Evolutionary conservation across 2,797 vertebrate genomes (phyloP).

Genomic region (Lophura swinhoii): DNA sequence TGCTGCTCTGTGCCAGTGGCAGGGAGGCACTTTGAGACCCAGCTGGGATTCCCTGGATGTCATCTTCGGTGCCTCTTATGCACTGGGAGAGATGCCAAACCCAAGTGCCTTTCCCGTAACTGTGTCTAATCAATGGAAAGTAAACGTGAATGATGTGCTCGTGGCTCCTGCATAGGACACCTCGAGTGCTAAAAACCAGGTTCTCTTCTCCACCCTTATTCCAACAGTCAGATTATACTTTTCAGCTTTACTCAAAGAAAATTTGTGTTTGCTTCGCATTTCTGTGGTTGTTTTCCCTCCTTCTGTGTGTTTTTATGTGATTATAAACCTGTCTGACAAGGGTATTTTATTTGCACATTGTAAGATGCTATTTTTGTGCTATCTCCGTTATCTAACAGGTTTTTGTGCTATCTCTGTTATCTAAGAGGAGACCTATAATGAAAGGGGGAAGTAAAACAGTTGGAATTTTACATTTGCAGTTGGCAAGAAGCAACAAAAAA

Average conservation of each 20-base stretch:
- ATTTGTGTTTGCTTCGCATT: not conserved
- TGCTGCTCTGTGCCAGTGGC: constrained; percentile 51
- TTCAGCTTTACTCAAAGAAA: not conserved
- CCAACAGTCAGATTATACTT: not conserved
- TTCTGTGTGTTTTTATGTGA: constrained; percentile 14
- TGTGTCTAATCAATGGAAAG: constrained; percentile 10
- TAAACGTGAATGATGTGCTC: not conserved
- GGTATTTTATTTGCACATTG: constrained; percentile 43
- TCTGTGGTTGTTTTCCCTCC: not conserved
- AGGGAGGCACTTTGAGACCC: constrained; percentile 64
- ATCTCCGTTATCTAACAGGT: not conserved
- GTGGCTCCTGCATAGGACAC: not conserved
- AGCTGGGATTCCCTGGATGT: constrained; percentile 69
- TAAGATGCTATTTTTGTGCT: constrained; percentile 9
- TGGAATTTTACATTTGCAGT: not conserved
- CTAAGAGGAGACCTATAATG: not conserved
- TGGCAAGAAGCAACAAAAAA: not conserved
- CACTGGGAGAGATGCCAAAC: constrained; percentile 62
- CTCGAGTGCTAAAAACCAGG: not conserved
- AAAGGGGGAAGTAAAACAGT: not conserved
- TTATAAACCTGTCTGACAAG: constrained; percentile 39
- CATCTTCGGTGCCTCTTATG: constrained; percentile 72
- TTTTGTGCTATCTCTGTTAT: not conserved
- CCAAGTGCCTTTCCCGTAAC: constrained; percentile 8
- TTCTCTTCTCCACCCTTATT: not conserved